Evolutionary conservation across 1,140 invertebrate species (phyloP).

Genomic region (Araneus ventricosus): DNA sequence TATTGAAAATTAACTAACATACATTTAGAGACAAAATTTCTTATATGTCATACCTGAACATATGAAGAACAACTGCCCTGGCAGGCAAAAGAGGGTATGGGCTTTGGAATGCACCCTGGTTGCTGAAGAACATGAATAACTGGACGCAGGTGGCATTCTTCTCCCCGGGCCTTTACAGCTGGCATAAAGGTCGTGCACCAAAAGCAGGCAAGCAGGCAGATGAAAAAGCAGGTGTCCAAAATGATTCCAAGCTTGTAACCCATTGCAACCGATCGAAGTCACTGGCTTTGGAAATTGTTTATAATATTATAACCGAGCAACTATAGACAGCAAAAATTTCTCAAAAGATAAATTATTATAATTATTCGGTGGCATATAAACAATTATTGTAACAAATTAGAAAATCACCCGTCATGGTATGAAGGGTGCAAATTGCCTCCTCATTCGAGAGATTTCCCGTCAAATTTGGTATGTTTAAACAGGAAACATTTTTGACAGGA

Average conservation of each 20-base stretch:
- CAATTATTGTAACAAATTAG: no score
- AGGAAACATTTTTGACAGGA: no score
- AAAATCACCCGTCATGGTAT: no score
- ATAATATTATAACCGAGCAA: no score
- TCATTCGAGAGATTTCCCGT: no score
- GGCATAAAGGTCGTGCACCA: not conserved
- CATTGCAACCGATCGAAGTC: not conserved
- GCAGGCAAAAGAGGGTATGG: conserved; percentile 95
- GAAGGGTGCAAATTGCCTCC: no score
- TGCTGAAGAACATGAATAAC: conserved; percentile 95
- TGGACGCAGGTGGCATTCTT: conserved; percentile 94
- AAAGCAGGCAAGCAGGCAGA: not conserved
- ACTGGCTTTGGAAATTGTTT: not conserved
- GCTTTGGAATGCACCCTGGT: conserved; percentile 94
- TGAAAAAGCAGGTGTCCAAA: conserved; percentile 1
- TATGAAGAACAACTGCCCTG: conserved; percentile 94
- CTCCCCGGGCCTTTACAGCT: conserved; percentile 77
- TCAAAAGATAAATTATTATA: no score
- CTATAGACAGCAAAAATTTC: no score
- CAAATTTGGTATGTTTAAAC: no score
- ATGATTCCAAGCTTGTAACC: not conserved
- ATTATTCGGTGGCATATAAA: no score
- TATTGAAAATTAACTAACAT: no score
- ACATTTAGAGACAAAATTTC: no score
- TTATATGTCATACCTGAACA: conserved; percentile 86